Percentiles rank a stretch among this genome's conserved stretches.
Conservation (phyloP, 92 coral and sea anemone genomes). For the Epizoanthus fatuus region DNA sequence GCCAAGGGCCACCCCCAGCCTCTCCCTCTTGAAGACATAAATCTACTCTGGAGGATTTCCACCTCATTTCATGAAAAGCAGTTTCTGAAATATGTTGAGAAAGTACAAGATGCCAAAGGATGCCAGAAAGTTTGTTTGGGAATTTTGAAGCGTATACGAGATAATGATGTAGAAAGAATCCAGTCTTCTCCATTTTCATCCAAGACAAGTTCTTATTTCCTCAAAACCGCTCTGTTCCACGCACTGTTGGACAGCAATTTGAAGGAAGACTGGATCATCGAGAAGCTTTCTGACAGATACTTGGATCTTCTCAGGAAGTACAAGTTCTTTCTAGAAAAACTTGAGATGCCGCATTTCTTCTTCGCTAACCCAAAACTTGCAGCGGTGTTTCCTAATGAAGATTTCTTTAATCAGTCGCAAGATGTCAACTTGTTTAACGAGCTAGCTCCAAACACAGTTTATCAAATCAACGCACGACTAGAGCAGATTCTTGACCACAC, state of each 20-base stretch:
- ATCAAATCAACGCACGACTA: conserved; percentile 16
- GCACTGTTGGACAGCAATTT: conserved; percentile 4
- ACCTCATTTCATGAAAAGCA: conserved; percentile 29
- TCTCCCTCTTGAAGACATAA: conserved; percentile 1
- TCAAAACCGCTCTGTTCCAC: conserved; percentile 33
- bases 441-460: conserved; percentile 15
- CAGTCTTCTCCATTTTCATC: conserved; percentile 3
- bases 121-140: conserved; percentile 37
- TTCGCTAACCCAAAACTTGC: conserved; percentile 11
- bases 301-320: conserved; percentile 24
- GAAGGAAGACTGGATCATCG: conserved; percentile 36
- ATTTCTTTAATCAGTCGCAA: not conserved
- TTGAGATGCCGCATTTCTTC: conserved; percentile 34
- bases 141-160: conserved; percentile 26
- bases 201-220: conserved; percentile 29
- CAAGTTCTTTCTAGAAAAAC: conserved; percentile 9
- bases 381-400: conserved; percentile 22
- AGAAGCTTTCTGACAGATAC: conserved; percentile 23
- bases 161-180: not conserved
- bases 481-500: conserved; percentile 8
- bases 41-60: conserved; percentile 36
- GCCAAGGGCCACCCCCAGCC: not conserved
- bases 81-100: conserved; percentile 26
- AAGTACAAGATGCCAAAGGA: conserved; percentile 19
- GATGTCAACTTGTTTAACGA: conserved; percentile 9